These are phyloP conservation scores for Homalodisca vitripennis DNA, from an alignment of 1,140 invertebrate species.

Conservation along the genomic window DNA sequence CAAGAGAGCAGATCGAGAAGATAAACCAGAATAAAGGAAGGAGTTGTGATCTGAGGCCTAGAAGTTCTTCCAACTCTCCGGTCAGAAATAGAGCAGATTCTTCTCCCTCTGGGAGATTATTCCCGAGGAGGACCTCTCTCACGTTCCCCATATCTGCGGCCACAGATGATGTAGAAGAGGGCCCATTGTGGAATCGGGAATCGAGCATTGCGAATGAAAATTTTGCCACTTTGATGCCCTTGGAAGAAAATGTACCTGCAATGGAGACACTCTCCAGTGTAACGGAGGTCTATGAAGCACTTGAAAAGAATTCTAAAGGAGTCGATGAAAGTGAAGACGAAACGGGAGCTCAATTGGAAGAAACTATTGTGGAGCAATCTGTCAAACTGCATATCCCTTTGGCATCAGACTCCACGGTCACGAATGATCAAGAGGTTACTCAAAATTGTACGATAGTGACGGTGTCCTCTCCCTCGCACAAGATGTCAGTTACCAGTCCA, in stretches of 20 bases:
- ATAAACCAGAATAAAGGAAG: conserved; percentile 27
- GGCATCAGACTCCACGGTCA: not conserved
- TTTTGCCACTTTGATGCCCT: not conserved
- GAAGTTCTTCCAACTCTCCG: conserved; percentile 26
- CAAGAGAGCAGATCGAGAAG: conserved; percentile 37
- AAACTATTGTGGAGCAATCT: not conserved
- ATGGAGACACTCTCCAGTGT: conserved; percentile 12
- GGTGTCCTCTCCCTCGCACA: conserved; percentile 14
- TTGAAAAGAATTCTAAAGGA: conserved; percentile 3
- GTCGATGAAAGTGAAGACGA: not conserved
- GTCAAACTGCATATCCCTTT: conserved; percentile 29
- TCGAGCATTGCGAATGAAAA: not conserved
- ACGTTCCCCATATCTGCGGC: not conserved
- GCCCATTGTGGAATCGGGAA: not conserved
- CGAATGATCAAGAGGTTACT: not conserved
- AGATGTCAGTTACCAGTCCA: conserved; percentile 27
- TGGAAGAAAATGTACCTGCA: conserved; percentile 11
- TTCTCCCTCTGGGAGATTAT: not conserved
- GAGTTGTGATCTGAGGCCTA: not conserved
- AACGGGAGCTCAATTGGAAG: not conserved
- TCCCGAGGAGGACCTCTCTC: conserved; percentile 1
- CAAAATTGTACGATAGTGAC: conserved; percentile 34
- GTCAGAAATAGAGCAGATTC: not conserved
- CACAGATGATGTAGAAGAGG: not conserved
- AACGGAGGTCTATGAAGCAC: conserved; percentile 7